These are phyloP conservation scores for Heliconius eleuchia DNA, from an alignment of 1,140 invertebrate species.

Conservation along the genomic window DNA sequence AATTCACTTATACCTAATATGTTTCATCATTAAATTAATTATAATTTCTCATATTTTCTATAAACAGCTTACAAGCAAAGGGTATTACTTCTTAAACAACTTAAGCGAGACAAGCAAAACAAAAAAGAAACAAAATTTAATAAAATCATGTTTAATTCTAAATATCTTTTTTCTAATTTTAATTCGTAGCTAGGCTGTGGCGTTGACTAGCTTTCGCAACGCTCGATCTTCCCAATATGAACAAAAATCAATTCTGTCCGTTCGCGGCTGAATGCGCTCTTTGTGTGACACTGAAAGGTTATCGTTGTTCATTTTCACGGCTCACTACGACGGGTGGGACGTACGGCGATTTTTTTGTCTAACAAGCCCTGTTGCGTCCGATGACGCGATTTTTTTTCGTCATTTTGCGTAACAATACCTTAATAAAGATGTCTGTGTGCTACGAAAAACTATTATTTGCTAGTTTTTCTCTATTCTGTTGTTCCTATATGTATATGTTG, in stretches of 20 bases:
- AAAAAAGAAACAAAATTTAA: background rate
- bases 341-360: slow-evolving; percentile 50
- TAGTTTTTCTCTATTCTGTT: background rate
- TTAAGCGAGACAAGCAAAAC: background rate
- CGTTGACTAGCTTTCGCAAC: slow-evolving; percentile 32
- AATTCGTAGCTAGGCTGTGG: slow-evolving; percentile 15
- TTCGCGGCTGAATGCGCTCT: slow-evolving; percentile 66
- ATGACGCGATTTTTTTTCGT: slow-evolving; percentile 9
- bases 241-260: slow-evolving; percentile 74
- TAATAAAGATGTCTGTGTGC: background rate
- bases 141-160: background rate
- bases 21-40: background rate
- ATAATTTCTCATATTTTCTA: no score
- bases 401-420: background rate
- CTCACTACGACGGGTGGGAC: slow-evolving; percentile 53
- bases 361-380: slow-evolving; percentile 49
- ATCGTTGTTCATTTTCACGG: slow-evolving; percentile 72
- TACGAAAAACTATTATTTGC: background rate
- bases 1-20: background rate
- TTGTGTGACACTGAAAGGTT: slow-evolving; percentile 72
- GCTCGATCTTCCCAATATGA: slow-evolving; percentile 58
- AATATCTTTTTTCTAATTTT: background rate
- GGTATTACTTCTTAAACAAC: background rate
- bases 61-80: no score
- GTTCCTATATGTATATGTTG: background rate